These are phyloP conservation scores for Rissa tridactyla DNA, from an alignment of 2,113 vertebrate species.

Conservation along the genomic window DNA sequence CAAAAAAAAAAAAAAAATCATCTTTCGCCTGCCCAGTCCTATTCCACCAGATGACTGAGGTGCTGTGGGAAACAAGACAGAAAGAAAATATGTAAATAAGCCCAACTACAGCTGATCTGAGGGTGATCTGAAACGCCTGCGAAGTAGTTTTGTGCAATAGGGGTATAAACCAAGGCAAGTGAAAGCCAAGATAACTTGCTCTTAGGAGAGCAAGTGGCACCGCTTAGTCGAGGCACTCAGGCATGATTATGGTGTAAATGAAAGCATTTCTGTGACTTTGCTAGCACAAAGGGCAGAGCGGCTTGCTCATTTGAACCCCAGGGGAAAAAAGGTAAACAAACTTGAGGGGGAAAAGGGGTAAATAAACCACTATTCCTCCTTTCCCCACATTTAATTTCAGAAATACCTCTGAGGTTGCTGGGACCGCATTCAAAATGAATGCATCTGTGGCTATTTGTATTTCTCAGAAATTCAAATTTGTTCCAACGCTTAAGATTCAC, in stretches of 20 bases:
- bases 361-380: not conserved
- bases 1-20: not conserved
- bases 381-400: not conserved
- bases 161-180: not conserved
- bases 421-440: not conserved
- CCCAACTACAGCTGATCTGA: not conserved
- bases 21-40: not conserved
- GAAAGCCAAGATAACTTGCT: not conserved
- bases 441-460: not conserved
- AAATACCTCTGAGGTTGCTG: not conserved
- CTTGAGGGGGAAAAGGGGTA: not conserved
- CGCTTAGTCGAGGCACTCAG: not conserved
- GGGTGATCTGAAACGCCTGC: not conserved
- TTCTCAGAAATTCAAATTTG: not conserved
- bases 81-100: not conserved
- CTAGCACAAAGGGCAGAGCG: not conserved
- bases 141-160: not conserved
- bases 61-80: not conserved
- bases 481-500: not conserved
- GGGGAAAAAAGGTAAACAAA: not conserved
- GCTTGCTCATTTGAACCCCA: not conserved
- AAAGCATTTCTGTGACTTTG: not conserved
- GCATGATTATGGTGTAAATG: not conserved
- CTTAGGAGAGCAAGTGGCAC: not conserved
- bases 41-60: not conserved